Percentiles rank a stretch among this genome's conserved stretches.
Conservation (phyloP, 2,113 vertebrate species). For the Neotragus pygmaeus region DNA sequence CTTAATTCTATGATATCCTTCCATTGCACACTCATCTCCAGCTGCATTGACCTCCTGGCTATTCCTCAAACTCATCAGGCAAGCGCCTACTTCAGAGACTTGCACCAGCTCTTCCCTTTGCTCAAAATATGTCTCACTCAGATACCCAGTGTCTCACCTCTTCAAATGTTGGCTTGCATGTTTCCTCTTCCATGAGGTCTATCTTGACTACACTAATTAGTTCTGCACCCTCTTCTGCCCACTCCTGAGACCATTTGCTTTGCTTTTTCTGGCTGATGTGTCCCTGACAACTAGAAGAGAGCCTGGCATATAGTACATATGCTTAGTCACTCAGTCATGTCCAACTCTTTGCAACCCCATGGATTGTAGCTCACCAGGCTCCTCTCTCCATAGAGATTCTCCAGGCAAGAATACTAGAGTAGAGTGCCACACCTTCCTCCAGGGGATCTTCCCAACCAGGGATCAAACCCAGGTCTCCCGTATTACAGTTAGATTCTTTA, state of each 20-base stretch:
- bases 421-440: not conserved
- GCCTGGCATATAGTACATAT: not conserved
- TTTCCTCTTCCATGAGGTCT: not conserved
- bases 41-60: not conserved
- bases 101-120: not conserved
- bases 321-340: not conserved
- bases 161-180: not conserved
- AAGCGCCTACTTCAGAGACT: not conserved
- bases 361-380: not conserved
- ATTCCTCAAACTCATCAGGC: not conserved
- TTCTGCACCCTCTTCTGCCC: not conserved
- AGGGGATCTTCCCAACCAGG: not conserved
- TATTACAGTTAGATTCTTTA: not conserved
- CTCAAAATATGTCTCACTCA: not conserved
- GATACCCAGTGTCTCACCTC: not conserved
- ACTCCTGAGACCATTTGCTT: not conserved
- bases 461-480: not conserved
- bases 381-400: not conserved
- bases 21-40: not conserved
- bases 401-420: not conserved
- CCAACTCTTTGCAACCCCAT: not conserved
- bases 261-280: not conserved
- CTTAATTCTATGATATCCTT: not conserved
- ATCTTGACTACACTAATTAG: not conserved
- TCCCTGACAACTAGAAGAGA: not conserved